Conservation (phyloP, 2,797 vertebrate genomes). For the Anguilla anguilla region DNA sequence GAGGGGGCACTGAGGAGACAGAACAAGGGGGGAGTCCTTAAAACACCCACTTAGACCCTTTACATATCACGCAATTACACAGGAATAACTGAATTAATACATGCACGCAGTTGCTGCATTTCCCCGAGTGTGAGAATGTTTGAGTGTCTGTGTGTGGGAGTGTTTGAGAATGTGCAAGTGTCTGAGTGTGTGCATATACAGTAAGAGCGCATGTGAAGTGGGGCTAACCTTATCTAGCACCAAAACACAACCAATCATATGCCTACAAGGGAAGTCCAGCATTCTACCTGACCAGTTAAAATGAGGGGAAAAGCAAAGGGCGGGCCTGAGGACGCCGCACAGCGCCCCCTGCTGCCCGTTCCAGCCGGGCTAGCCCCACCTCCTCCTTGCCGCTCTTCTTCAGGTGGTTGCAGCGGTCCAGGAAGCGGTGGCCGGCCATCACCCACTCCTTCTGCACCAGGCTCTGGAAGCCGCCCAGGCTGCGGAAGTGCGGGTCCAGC, state of each 20-base stretch:
- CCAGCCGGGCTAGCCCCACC: constrained; percentile 68
- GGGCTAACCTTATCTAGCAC: neutral
- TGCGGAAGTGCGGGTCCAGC: constrained; percentile 91
- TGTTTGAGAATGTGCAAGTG: neutral
- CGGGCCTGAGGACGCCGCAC: neutral
- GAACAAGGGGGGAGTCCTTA: neutral
- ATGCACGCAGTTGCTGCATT: neutral
- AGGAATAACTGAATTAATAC: neutral
- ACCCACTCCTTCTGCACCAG: constrained; percentile 99
- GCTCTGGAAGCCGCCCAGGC: constrained; percentile 89
- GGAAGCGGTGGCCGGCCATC: constrained; percentile 92
- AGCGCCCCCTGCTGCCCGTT: neutral
- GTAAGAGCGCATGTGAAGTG: too few relatives aligned
- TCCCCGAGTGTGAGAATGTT: neutral
- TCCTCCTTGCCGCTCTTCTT: constrained; percentile 90
- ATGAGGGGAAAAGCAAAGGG: neutral
- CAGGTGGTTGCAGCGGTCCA: constrained; percentile 95
- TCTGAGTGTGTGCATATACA: too few relatives aligned
- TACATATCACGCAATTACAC: neutral
- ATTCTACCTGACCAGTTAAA: neutral
- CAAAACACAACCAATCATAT: neutral
- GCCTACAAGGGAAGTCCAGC: neutral
- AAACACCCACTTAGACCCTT: neutral
- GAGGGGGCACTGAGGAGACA: constrained; percentile 80
- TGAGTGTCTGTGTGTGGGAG: neutral